Evolutionary conservation across 2,888 invertebrate genomes (phyloP), one percentile per base, ranked within the genome.

Genomic region (Acleris emargana): DNA sequence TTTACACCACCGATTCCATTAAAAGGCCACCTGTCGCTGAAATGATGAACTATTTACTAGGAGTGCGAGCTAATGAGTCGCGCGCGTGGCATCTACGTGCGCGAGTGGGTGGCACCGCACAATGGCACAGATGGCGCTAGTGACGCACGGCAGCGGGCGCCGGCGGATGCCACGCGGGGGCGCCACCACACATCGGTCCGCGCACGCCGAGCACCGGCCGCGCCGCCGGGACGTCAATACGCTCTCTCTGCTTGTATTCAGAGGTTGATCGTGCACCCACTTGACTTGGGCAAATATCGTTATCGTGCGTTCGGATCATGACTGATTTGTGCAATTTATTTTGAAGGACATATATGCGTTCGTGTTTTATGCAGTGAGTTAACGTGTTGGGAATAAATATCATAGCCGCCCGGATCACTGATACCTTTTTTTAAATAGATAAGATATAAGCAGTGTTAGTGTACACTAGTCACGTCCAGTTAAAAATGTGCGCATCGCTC

Each of bases 201-300:
- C 90, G 88, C 89, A 87, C 80, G 84, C 78, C 74, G 76, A 72
- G 73, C 76, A 73, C 76, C 52, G 53, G 58, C 64, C 58, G 28
- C 58, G 58, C 64, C 58, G 28, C 58, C 17, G 58, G 64, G 64
- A 88, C 89, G 89, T 91, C 91, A 89, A 91, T 91, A 90, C 88
- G 88, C 87, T 86, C 83, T 83, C 82, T 84, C 81, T 81, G 86
- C 82, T 82, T 82, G 86, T 85, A 80, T 81, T 82, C 84, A 81
- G 88, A 86, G 83, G 83, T 82, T 77, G 82, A 81, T 80, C 82
- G 85, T 82, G 81, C 83, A 84, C 83, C 80, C 83, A 80, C 77
- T 84, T 82, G 75, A 73, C 72, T 74, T 72, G 78, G 79, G 70
- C 38, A 38, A 77, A 81, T 77, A 79, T 72, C 71, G 77, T 78